Base-by-base conservation (phyloP, 2,888 invertebrate species). In the Ommatoiulus sabulosus region DNA sequence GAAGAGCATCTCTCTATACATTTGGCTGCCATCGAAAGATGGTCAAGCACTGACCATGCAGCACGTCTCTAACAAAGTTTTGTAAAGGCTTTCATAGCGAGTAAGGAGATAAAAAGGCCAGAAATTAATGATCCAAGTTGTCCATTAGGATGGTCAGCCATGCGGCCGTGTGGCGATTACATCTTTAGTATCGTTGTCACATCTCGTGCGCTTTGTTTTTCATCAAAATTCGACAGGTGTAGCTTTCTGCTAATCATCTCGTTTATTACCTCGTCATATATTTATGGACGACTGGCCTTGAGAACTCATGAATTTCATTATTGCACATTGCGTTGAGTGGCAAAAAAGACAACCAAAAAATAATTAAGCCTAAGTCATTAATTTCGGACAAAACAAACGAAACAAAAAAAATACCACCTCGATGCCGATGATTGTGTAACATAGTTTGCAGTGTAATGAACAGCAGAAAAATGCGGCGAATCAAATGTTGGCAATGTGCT, bases 151-250 rank as follows among this genome's bases (percentile, higher is more conserved):
- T 63, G 63, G 20, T 6, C n/a, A 63, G 63, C 20, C 17, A 57
- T 48, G 35, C 35, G 35, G 17, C 57, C 57, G 12, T 57, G 17
- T 15, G 63, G 8, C 63, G 6, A 63, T 5, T 5, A 63, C 63
- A 63, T 63, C 63, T 63, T 63, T 63, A 63, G 63, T 63, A 63
- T 20, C 63, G 15, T 63, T 63, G 63, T 63, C 63, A 63, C 63
- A 63, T 63, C 63, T 63, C 63, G n/a, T 20, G 63, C 20, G 63
- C 63, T 63, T 63, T 63, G 63, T 63, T 63, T 63, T 63, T 63
- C 63, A 63, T 63, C 63, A 63, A 63, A 63, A 63, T 63, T 63
- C 63, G 63, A 63, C 63, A 63, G 63, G 63, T 63, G 63, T 63
- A 63, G 63, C 20, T 63, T 63, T 63, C 63, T 63, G 63, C 63